Evolutionary conservation across 2,888 invertebrate genomes (phyloP), one percentile per base, ranked within the genome.

Genomic region (Hyposoter dolosus): DNA sequence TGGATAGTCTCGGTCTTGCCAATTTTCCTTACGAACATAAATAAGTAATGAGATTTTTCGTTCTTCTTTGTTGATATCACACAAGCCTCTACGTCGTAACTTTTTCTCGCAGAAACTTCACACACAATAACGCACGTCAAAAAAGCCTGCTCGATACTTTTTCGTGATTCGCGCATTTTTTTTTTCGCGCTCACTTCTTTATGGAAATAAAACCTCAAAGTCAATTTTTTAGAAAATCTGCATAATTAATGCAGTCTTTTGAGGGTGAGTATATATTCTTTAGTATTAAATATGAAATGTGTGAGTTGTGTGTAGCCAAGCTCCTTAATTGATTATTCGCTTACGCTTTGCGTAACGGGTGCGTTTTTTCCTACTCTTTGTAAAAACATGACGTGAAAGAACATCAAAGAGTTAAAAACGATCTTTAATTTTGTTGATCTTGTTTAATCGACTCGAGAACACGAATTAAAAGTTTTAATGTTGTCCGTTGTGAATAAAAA

Each of bases 21-120:
- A 84, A 84, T 84, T 84, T 80, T 80, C 53, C 35, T 19, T 76
- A 19, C 50, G 60, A 43, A 47, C 43, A 71, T 75, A 80, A 84
- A 84, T 80, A 76, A 40, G 69, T 32, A 63, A 75, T 63, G 79
- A 71, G 69, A 65, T 84, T 71, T 40, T 56, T 10, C 53, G 7
- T 71, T n/a, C 71, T 7, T 32, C 32, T 10, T 1, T 71, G 5
- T 60, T 15, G 12, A 15, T 15, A 28, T 15, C 28, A 28, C 28
- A 15, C 12, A 60, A 23, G 12, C 15, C 35, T 35, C 35, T 15
- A 60, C 15, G 15, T 28, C 56, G 56, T 4, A 0, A 60, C 56
- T 60, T 60, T 60, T 60, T 3, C 28, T 60, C 56, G 28, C 12
- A 60, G 23, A 0, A 56, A 23, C n/a, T 53, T 53, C n/a, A n/a